These are phyloP conservation scores for Trematomus loennbergii DNA, from an alignment of 2,113 vertebrate species.

Conservation along the genomic window DNA sequence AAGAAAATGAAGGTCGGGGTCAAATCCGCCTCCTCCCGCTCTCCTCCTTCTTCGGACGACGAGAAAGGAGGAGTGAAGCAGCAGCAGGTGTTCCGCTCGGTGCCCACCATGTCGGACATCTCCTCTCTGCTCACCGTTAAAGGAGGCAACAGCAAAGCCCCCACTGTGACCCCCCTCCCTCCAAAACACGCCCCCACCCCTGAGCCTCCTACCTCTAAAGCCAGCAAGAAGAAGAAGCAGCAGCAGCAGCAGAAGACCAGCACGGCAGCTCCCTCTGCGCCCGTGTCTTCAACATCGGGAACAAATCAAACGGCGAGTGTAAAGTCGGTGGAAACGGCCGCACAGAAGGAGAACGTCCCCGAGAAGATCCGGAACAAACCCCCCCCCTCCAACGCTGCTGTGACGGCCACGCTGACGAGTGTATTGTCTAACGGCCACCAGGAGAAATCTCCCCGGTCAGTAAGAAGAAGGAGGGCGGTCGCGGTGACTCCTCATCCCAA, in stretches of 20 bases:
- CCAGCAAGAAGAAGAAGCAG: constrained; percentile 88
- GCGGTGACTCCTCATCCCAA: constrained; percentile 77
- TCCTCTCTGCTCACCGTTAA: constrained; percentile 89
- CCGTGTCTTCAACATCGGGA: background rate
- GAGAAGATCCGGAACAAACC: constrained; percentile 80
- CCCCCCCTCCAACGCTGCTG: background rate
- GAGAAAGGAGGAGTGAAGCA: constrained; percentile 80
- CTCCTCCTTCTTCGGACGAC: constrained; percentile 80
- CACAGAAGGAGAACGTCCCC: constrained; percentile 81
- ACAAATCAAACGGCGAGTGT: background rate
- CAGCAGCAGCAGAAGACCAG: constrained; percentile 64
- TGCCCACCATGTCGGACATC: constrained; percentile 89
- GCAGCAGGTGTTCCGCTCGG: constrained; percentile 85
- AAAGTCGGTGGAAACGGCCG: background rate
- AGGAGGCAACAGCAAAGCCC: constrained; percentile 66
- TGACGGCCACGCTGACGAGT: constrained; percentile 43
- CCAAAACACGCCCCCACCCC: constrained; percentile 39
- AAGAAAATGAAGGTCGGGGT: constrained; percentile 84
- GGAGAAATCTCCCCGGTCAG: constrained; percentile 75
- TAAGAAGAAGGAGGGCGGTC: constrained; percentile 80
- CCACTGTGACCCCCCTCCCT: constrained; percentile 55
- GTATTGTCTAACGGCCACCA: constrained; percentile 85
- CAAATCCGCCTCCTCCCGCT: constrained; percentile 73
- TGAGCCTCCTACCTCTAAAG: constrained; percentile 82
- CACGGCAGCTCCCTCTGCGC: background rate